A percentile compares a stretch with the other conserved stretches of the same genome.
phyloP scores from a whole-genome alignment of 2,888 invertebrate species.

The Drosophila algonquin region DNA sequence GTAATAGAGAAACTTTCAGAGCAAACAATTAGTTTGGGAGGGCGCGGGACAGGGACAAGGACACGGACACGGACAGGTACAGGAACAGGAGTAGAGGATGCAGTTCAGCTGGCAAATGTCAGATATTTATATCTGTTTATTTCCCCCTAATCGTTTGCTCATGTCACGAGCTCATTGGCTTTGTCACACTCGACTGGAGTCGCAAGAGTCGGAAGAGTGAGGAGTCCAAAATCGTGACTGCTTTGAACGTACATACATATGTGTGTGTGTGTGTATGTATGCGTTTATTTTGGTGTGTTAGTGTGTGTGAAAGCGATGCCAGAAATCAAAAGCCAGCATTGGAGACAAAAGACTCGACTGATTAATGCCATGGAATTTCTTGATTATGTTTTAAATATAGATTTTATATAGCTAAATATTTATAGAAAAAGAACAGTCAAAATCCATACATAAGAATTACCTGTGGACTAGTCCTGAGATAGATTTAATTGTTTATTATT shows the following conservation, averaged over 20 bases:
- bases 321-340: not conserved
- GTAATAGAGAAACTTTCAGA: slow-evolving; percentile 42
- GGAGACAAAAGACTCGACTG: not conserved
- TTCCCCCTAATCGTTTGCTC: slow-evolving; percentile 38
- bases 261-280: not conserved
- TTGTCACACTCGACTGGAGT: slow-evolving; percentile 46
- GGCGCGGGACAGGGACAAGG: not conserved
- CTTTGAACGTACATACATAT: too few species aligned
- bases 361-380: too few species aligned
- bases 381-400: too few species aligned
- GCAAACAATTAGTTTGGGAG: slow-evolving; percentile 39
- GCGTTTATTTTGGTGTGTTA: too few species aligned
- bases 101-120: slow-evolving; percentile 34
- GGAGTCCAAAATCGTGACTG: not conserved
- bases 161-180: slow-evolving; percentile 51
- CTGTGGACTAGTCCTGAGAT: too few species aligned
- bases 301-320: not conserved
- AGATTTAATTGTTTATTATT: too few species aligned
- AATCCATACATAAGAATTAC: too few species aligned
- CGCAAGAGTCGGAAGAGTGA: not conserved
- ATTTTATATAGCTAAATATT: too few species aligned
- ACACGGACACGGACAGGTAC: too few species aligned
- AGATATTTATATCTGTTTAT: slow-evolving; percentile 40
- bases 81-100: not conserved
- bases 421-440: too few species aligned